Conservation (phyloP, 2,113 vertebrate species). For the Marmota flaviventris region DNA sequence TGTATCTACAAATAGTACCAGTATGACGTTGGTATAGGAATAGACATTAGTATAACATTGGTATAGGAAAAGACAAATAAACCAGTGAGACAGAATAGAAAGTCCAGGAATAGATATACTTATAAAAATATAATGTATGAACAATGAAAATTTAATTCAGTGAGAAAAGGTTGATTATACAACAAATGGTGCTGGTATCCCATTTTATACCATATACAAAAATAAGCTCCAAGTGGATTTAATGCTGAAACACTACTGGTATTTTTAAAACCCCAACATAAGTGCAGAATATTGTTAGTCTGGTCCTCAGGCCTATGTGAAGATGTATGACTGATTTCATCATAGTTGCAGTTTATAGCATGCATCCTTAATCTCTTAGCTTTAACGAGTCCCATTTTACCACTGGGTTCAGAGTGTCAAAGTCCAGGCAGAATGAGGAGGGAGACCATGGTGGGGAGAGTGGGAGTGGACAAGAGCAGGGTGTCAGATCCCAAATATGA, state of each 20-base stretch:
- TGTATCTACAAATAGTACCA: background rate
- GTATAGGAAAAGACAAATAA: background rate
- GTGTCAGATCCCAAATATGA: background rate
- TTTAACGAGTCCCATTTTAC: conserved; percentile 25
- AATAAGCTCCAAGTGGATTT: background rate
- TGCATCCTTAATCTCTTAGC: background rate
- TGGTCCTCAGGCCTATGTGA: background rate
- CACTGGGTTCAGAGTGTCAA: background rate
- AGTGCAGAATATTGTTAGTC: conserved; percentile 21
- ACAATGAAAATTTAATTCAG: conserved; percentile 36
- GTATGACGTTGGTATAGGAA: background rate
- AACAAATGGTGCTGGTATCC: background rate
- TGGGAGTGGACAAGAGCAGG: background rate
- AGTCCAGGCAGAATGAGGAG: background rate
- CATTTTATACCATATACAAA: conserved; percentile 1
- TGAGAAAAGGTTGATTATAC: conserved; percentile 3
- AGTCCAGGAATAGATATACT: background rate
- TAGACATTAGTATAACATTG: background rate
- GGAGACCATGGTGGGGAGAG: background rate
- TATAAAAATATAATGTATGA: background rate
- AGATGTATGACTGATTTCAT: background rate
- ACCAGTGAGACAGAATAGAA: background rate
- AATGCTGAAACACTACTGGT: conserved; percentile 1
- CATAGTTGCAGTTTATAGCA: background rate
- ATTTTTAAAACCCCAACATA: conserved; percentile 16